Evolutionary conservation across 2,888 invertebrate genomes (phyloP).

Genomic region (Macrosoma leucophasiata): DNA sequence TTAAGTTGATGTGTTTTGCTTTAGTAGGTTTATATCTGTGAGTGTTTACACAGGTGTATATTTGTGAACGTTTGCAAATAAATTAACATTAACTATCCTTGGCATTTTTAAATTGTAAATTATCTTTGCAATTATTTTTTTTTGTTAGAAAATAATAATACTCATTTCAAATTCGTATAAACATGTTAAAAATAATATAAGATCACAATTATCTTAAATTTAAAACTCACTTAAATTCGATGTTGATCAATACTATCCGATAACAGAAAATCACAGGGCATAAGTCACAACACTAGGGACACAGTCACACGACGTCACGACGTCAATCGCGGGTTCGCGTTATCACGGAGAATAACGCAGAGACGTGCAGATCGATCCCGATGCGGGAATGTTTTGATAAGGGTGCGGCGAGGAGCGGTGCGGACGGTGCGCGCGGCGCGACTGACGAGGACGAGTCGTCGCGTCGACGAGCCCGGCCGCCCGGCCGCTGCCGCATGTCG

Average conservation of each 20-base stretch:
- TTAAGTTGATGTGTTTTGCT: too few species aligned
- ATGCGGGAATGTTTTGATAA: conserved; percentile 59
- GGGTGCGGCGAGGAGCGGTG: conserved; percentile 38
- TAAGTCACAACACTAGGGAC: conserved; percentile 40
- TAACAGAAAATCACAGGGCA: conserved; percentile 35
- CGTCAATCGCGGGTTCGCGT: conserved; percentile 49
- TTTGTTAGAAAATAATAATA: too few species aligned
- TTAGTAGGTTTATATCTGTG: too few species aligned
- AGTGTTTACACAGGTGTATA: too few species aligned
- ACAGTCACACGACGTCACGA: conserved; percentile 53
- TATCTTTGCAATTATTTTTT: too few species aligned
- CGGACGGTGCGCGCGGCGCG: conserved; percentile 58
- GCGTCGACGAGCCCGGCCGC: conserved; percentile 21
- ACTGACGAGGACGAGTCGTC: conserved; percentile 37
- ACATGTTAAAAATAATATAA: too few species aligned
- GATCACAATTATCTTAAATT: too few species aligned
- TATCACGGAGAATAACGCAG: conserved; percentile 46
- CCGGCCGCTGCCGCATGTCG: conserved; percentile 13
- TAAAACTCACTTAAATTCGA: too few species aligned
- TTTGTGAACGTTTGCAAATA: too few species aligned
- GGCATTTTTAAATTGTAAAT: too few species aligned
- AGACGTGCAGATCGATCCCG: conserved; percentile 66
- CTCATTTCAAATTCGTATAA: too few species aligned
- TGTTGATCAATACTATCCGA: conserved; percentile 27
- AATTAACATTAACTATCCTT: too few species aligned